These are phyloP conservation scores for Cotesia vestalis DNA, from an alignment of 1,140 invertebrate species.

Conservation along the genomic window DNA sequence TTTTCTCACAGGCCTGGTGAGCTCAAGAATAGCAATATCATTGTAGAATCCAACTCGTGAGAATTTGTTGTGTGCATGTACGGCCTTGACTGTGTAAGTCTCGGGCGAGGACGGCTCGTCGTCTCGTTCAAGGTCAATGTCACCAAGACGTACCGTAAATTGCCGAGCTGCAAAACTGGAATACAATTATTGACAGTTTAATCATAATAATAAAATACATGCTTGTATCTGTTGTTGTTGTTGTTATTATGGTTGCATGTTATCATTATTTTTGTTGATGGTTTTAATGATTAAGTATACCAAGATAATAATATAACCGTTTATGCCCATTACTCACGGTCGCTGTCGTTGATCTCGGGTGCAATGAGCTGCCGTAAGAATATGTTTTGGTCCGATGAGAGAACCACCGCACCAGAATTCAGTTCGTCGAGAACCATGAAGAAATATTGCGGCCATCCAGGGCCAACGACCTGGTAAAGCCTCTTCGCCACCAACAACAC, in stretches of 20 bases:
- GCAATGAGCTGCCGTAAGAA: constrained; percentile 93
- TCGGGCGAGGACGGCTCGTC: constrained; percentile 83
- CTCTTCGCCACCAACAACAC: constrained; percentile 89
- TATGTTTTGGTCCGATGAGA: constrained; percentile 79
- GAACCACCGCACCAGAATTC: constrained; percentile 96
- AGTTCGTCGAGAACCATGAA: constrained; percentile 83
- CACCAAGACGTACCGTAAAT: constrained; percentile 88
- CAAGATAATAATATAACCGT: no score
- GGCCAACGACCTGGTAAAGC: constrained; percentile 85
- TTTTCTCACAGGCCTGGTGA: constrained; percentile 77
- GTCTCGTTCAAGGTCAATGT: constrained; percentile 84
- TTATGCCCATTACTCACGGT: constrained; percentile 73
- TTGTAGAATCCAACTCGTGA: constrained; percentile 89
- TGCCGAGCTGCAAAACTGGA: constrained; percentile 83
- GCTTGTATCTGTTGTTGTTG: neutral
- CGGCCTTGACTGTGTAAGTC: constrained; percentile 78
- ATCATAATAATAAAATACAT: neutral
- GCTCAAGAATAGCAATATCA: constrained; percentile 85
- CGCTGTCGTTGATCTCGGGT: constrained; percentile 85
- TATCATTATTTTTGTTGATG: neutral
- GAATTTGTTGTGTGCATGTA: constrained; percentile 83
- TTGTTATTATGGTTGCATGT: neutral
- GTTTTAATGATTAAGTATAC: neutral
- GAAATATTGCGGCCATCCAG: constrained; percentile 93
- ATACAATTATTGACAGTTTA: constrained; percentile 38